These are phyloP conservation scores for Trematomus loennbergii DNA, from an alignment of 2,113 vertebrate species.

Conservation along the genomic window DNA sequence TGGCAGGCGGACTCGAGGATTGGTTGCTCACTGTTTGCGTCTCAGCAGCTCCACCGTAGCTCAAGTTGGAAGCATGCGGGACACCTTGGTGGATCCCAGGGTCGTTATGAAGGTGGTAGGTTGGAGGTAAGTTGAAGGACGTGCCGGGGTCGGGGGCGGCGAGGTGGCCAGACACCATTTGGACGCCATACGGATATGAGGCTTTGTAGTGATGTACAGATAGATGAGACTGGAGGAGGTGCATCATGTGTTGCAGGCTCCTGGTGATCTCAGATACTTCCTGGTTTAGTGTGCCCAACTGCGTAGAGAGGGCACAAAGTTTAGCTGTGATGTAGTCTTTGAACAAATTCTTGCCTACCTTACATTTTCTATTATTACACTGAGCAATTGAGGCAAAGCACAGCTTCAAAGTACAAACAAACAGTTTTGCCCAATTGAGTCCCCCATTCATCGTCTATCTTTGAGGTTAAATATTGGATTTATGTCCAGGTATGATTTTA, in stretches of 20 bases:
- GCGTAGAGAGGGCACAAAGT: constrained; percentile 31
- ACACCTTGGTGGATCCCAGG: constrained; percentile 39
- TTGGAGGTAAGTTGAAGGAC: constrained; percentile 56
- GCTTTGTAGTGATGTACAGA: constrained; percentile 72
- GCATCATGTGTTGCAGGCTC: constrained; percentile 90
- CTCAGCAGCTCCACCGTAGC: constrained; percentile 64
- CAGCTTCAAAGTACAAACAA: constrained; percentile 9
- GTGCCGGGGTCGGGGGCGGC: constrained; percentile 35
- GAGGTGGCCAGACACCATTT: constrained; percentile 60
- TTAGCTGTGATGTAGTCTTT: neutral
- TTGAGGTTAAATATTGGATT: constrained; percentile 23
- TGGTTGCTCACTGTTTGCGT: constrained; percentile 61
- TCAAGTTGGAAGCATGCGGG: constrained; percentile 45
- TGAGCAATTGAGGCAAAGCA: neutral
- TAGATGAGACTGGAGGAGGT: constrained; percentile 87
- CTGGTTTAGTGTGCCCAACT: constrained; percentile 91
- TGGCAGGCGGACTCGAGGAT: constrained; percentile 43
- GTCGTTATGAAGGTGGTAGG: constrained; percentile 60
- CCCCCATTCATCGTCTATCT: constrained; percentile 12
- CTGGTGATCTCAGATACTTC: constrained; percentile 92
- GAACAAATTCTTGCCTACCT: neutral
- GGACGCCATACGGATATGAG: constrained; percentile 63
- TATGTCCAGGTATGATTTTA: constrained; percentile 18
- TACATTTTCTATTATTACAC: neutral
- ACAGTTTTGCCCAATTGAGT: neutral